A percentile compares a stretch with the other conserved stretches of the same genome.
Conservation (phyloP, 2,888 invertebrate species). For the Galeruca laticollis region DNA sequence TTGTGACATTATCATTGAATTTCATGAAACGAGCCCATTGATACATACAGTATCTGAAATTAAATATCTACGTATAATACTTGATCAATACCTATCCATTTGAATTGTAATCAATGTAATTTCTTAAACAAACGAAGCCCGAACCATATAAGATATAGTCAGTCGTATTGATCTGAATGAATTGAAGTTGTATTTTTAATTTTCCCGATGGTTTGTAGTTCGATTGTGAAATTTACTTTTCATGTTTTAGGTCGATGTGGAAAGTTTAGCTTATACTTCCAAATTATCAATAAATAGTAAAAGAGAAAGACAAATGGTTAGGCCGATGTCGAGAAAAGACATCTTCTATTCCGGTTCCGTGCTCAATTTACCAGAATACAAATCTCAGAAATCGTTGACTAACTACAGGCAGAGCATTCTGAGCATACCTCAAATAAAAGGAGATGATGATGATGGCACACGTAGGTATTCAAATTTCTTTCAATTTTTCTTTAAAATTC, state of each 20-base stretch:
- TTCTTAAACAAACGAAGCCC: too few relatives aligned
- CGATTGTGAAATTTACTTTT: not conserved
- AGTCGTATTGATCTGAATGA: too few relatives aligned
- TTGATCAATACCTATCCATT: too few relatives aligned
- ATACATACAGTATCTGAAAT: too few relatives aligned
- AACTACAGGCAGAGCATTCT: conserved; percentile 93
- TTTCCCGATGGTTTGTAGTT: too few relatives aligned
- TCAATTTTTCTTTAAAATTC: not conserved
- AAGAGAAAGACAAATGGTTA: conserved; percentile 77
- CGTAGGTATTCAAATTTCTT: conserved; percentile 68
- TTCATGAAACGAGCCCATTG: too few relatives aligned
- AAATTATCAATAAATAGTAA: conserved; percentile 70
- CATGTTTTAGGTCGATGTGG: conserved; percentile 71
- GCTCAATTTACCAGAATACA: conserved; percentile 91
- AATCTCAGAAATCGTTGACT: conserved; percentile 90
- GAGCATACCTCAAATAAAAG: conserved; percentile 81
- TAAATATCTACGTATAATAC: too few relatives aligned
- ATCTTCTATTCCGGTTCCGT: conserved; percentile 98
- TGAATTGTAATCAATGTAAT: too few relatives aligned
- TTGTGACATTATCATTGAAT: too few relatives aligned
- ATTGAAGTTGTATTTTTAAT: too few relatives aligned
- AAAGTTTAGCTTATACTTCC: conserved; percentile 77
- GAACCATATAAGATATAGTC: too few relatives aligned
- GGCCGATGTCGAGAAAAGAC: conserved; percentile 94
- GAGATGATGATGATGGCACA: conserved; percentile 72